A percentile compares a stretch with the other conserved stretches of the same genome.
These are phyloP conservation scores for Drosophila conformis DNA, from an alignment of 2,888 invertebrate species.

Conservation along the genomic window DNA sequence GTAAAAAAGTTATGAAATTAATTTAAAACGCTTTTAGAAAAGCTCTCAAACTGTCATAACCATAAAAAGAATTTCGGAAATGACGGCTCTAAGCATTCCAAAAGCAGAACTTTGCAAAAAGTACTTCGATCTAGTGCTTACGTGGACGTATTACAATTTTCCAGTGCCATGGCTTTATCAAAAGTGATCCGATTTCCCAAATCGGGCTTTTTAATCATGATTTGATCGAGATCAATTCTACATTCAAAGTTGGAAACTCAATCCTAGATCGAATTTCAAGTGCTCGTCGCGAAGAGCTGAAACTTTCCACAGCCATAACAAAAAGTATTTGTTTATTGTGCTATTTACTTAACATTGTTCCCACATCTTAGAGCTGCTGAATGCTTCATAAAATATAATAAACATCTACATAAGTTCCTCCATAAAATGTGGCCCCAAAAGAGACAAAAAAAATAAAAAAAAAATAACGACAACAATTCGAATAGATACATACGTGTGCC, in stretches of 20 bases:
- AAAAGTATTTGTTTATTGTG: not conserved
- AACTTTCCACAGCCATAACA: not conserved
- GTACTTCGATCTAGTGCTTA: too few species aligned
- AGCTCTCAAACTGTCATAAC: too few species aligned
- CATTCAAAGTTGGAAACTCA: not conserved
- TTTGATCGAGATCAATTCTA: too few species aligned
- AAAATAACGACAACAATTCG: not conserved
- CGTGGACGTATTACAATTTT: too few species aligned
- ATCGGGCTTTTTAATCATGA: too few species aligned
- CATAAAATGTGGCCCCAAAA: conserved; percentile 3
- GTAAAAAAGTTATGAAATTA: too few species aligned
- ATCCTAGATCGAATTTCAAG: not conserved
- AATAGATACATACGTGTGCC: not conserved
- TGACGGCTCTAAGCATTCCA: too few species aligned
- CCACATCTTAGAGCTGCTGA: not conserved
- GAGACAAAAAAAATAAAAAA: not conserved
- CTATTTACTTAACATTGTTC: not conserved
- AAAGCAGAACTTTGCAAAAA: too few species aligned
- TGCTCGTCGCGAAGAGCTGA: not conserved
- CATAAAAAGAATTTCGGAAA: too few species aligned
- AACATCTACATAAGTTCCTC: not conserved
- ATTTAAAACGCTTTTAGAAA: too few species aligned
- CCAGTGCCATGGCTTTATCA: too few species aligned
- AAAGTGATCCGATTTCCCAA: too few species aligned
- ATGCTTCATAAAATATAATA: not conserved